These are phyloP conservation scores for Sebastiscus albofasciatus DNA, from an alignment of 2,797 vertebrate species.

Conservation along the genomic window DNA sequence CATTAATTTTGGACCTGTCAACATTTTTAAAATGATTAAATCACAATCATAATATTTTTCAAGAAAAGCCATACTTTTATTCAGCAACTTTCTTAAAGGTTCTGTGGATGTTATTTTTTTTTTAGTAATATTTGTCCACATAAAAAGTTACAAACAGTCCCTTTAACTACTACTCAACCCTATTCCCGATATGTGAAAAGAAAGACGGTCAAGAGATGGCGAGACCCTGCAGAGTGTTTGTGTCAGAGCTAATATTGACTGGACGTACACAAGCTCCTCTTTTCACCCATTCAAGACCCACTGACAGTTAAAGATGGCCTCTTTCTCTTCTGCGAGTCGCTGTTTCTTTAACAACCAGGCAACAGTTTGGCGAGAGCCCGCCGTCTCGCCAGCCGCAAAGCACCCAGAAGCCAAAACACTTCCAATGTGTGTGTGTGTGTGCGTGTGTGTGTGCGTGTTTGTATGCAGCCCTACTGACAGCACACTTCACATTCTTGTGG, in stretches of 20 bases:
- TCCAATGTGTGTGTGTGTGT: constrained; percentile 20
- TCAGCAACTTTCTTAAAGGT: accelerated
- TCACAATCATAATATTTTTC: too few relatives aligned
- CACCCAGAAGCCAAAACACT: constrained; percentile 38
- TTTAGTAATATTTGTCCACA: too few relatives aligned
- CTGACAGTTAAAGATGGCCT: constrained; percentile 13
- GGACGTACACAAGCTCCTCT: not conserved
- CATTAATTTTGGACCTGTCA: too few relatives aligned
- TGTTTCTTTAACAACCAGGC: constrained; percentile 59
- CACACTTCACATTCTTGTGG: constrained; percentile 69
- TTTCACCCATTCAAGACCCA: constrained; percentile 16
- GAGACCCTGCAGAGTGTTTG: not conserved
- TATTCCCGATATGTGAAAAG: not conserved
- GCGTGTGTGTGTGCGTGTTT: constrained; percentile 13
- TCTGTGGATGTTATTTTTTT: too few relatives aligned
- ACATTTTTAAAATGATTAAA: too few relatives aligned
- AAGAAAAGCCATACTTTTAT: too few relatives aligned
- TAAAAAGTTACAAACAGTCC: too few relatives aligned
- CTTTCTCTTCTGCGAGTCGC: not conserved
- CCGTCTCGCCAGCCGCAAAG: constrained; percentile 28
- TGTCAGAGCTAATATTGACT: constrained; percentile 49
- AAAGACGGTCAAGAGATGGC: not conserved
- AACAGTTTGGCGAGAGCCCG: constrained; percentile 47
- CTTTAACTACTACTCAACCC: too few relatives aligned
- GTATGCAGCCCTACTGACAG: constrained; percentile 25